Conservation (phyloP, 2,113 vertebrate genomes). For the human region DNA sequence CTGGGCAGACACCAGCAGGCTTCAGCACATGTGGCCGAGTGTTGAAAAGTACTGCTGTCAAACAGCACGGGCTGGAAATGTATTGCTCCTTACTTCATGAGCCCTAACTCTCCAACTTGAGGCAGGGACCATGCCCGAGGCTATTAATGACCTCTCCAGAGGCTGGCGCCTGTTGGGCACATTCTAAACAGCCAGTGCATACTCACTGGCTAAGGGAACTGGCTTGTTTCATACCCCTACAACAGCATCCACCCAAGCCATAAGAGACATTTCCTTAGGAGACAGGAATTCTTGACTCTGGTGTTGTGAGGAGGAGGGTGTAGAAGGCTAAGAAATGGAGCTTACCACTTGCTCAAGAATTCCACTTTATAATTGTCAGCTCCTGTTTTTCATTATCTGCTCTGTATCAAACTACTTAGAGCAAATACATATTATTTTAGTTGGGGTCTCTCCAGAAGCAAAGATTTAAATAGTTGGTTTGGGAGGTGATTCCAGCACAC, state of each 20-base stretch:
- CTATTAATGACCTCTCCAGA: background rate
- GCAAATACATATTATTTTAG: background rate
- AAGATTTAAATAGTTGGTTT: background rate
- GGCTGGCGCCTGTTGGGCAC: background rate
- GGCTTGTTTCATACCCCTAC: background rate
- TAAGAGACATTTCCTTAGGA: background rate
- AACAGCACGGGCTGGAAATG: background rate
- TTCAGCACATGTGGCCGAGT: background rate
- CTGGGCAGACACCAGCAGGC: background rate
- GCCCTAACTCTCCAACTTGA: background rate
- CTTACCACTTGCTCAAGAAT: background rate
- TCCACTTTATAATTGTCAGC: fast-evolving
- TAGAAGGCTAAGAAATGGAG: background rate
- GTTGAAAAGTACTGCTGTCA: background rate
- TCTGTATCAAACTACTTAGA: background rate
- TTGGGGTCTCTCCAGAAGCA: background rate
- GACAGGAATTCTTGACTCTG: background rate
- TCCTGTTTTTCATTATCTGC: background rate
- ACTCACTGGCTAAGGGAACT: background rate
- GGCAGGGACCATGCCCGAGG: no score
- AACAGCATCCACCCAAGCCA: background rate
- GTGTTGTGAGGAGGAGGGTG: background rate
- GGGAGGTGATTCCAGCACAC: background rate
- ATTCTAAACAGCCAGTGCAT: background rate
- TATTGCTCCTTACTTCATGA: background rate